Base-by-base conservation (phyloP, 2,888 invertebrate species). In the Drosophila testacea region DNA sequence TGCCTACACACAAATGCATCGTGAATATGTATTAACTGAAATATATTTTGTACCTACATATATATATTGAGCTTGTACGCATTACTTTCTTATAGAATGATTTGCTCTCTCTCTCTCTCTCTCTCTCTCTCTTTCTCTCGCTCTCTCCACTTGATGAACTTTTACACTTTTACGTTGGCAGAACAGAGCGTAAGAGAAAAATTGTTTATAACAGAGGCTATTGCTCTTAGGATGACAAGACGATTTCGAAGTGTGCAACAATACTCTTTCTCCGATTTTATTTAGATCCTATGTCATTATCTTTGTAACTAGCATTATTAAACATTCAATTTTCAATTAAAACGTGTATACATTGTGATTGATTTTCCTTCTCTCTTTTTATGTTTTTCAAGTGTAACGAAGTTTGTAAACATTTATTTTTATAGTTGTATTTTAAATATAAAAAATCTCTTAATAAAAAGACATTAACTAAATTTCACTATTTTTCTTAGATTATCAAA, bases 181-280 rank as follows among this genome's bases (percentile, higher is more conserved):
- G 67, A 72, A 52, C 38, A 10, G 67, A 72, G 55, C 66, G 54
- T 51, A 71, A 84, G 76, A 79, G 79, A 73, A 79, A 67, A 67
- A 82, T 67, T 83, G 84, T 87, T 84, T 87, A 78, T 84, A 87
- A 69, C 85, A 61, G 73, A 81, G 82, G 88, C 57, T 83, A 83
- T 87, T 83, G 82, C 88, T 84, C 82, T 87, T 76, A 61, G 55
- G 72, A 87, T 87, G 88, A 83, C 88, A 79, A 73, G 82, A 71
- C 82, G 61, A 59, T 87, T 82, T 82, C 32, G 51, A 81, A 63
- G 67, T 48, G 69, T 71, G 65, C 77, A 73, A 51, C 9, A 16
- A 47, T 77, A 83, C 84, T 10, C 81, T 83, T 4, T 16, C n/a
- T 3, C 11, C 7, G 6, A 11, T 28, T 44, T 9, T 6, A 41